Evolutionary conservation across 2,113 vertebrate species (phyloP).

Genomic region (Rhinopithecus roxellana): DNA sequence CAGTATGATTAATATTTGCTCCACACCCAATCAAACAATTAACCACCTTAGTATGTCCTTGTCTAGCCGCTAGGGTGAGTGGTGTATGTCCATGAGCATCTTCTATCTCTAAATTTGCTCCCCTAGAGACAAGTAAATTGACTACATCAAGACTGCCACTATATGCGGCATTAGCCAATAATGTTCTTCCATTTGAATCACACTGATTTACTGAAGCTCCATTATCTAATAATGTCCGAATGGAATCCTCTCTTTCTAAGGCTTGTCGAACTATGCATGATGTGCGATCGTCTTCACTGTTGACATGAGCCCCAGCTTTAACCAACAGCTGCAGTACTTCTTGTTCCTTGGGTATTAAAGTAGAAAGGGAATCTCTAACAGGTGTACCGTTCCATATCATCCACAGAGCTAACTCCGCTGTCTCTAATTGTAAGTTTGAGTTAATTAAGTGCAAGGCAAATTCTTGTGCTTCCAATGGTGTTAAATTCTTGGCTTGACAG

Average conservation of each 20-base stretch:
- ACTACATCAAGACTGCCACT: constrained; percentile 97
- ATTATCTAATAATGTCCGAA: constrained; percentile 94
- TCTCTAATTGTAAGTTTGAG: constrained; percentile 95
- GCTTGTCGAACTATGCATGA: constrained; percentile 96
- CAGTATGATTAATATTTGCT: constrained; percentile 96
- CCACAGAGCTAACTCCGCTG: constrained; percentile 95
- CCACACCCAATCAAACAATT: constrained; percentile 96
- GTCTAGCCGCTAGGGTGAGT: constrained; percentile 95
- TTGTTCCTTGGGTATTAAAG: constrained; percentile 94
- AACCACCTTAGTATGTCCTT: constrained; percentile 98
- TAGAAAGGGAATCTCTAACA: constrained; percentile 94
- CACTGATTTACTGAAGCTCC: constrained; percentile 96
- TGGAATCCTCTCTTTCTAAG: constrained; percentile 96
- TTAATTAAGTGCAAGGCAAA: constrained; percentile 96
- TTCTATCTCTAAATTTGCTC: constrained; percentile 94
- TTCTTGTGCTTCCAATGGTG: constrained; percentile 94
- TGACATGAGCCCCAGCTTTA: constrained; percentile 96
- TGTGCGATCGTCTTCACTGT: constrained; percentile 93
- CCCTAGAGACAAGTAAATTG: constrained; percentile 93
- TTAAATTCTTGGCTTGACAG: constrained; percentile 94
- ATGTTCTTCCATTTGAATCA: constrained; percentile 93
- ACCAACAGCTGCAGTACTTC: constrained; percentile 96
- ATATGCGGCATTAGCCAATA: constrained; percentile 94
- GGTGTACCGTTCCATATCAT: constrained; percentile 99
- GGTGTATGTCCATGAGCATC: constrained; percentile 95